Evolutionary conservation across 2,797 vertebrate genomes (phyloP).

Genomic region (Vespertilio murinus): DNA sequence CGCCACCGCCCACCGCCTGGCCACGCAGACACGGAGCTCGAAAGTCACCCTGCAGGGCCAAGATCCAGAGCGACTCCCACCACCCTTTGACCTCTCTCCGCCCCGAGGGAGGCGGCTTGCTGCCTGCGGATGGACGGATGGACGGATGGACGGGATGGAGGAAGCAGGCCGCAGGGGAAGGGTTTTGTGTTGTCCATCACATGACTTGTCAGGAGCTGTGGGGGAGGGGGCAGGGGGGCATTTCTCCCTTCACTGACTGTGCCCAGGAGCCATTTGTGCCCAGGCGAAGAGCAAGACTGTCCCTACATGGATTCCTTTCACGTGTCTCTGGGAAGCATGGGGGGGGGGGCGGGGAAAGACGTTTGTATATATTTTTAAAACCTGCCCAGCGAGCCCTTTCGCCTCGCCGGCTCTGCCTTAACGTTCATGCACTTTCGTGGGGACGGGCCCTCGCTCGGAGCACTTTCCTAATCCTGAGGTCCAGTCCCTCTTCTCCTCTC

Average conservation of each 20-base stretch:
- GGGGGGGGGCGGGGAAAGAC: background rate
- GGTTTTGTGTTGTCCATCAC: slow-evolving; percentile 42
- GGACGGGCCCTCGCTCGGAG: slow-evolving; percentile 66
- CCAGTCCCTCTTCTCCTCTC: slow-evolving; percentile 75
- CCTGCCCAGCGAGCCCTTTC: slow-evolving; percentile 67
- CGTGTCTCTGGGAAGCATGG: slow-evolving; percentile 30
- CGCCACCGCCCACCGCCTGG: slow-evolving; percentile 32
- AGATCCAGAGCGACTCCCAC: background rate
- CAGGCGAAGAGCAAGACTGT: slow-evolving; percentile 22
- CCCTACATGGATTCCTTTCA: slow-evolving; percentile 28
- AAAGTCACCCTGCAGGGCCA: background rate
- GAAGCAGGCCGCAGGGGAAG: slow-evolving; percentile 16
- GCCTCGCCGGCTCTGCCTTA: slow-evolving; percentile 67
- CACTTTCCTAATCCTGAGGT: slow-evolving; percentile 81
- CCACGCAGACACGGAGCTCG: background rate
- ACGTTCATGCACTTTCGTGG: slow-evolving; percentile 78
- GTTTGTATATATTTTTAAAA: slow-evolving; percentile 57
- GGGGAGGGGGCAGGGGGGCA: background rate
- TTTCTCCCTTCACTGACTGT: slow-evolving; percentile 51
- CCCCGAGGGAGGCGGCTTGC: background rate
- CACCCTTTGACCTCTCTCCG: background rate
- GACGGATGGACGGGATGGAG: background rate
- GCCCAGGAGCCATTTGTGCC: slow-evolving; percentile 24
- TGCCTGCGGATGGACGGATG: too few species aligned
- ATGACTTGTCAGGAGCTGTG: background rate